Conservation (phyloP, 1,140 invertebrate species). For the Yoshiicerus persimilis region DNA sequence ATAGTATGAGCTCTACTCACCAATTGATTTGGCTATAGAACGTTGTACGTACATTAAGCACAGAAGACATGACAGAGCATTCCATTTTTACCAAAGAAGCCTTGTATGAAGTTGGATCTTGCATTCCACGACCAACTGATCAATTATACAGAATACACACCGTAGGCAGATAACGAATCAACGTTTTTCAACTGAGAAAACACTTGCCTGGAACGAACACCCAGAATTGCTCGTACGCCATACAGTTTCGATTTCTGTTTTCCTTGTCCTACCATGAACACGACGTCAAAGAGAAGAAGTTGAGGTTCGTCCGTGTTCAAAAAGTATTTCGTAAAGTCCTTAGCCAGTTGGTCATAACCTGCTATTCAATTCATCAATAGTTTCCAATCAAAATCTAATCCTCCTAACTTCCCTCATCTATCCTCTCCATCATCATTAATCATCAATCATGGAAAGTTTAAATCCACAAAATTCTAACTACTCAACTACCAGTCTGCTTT, state of each 20-base stretch:
- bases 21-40: not conserved
- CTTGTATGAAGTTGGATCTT: not conserved
- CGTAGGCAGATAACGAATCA: not conserved
- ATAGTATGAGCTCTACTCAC: not conserved
- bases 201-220: conserved; percentile 79
- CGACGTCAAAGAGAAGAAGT: conserved; percentile 82
- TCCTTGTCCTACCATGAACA: conserved; percentile 85
- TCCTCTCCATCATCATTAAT: not conserved
- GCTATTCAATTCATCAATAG: conserved; percentile 66
- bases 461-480: not conserved
- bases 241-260: conserved; percentile 83
- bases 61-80: not conserved
- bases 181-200: not conserved
- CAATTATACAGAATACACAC: not conserved
- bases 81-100: not conserved
- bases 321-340: conserved; percentile 77
- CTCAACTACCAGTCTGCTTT: too few species aligned
- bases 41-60: not conserved
- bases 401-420: conserved; percentile 1
- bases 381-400: conserved; percentile 42
- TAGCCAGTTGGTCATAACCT: conserved; percentile 89
- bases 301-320: conserved; percentile 48
- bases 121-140: not conserved
- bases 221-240: conserved; percentile 85
- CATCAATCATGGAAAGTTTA: not conserved